Base-by-base conservation (phyloP, 2,888 invertebrate species). In the Thymelicus lineola region DNA sequence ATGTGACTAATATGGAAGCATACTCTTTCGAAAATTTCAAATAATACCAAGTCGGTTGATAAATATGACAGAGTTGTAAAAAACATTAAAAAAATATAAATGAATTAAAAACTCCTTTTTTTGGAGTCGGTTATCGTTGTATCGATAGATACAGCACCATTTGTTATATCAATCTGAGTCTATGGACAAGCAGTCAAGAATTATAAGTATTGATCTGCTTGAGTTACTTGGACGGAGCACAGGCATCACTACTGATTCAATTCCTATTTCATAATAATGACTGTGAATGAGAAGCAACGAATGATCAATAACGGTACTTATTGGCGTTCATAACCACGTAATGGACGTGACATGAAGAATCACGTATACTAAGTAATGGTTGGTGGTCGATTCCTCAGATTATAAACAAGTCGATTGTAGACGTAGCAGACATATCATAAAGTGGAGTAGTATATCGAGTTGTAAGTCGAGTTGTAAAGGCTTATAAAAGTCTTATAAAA, bases 211-310 rank as follows among this genome's bases (percentile, higher is more conserved):
- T 50, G 53, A 28, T 60, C 45, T 58, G 53, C 28, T 46, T 12
- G 65, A 71, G 71, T 62, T 48, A 57, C 35, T 59, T 36, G 15
- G 45, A 12, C 15, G n/a, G 14, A 71, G 61, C 61, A 36, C 28
- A 15, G 60, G 38, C 48, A 59, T 66, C 66, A 60, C 53, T 46
- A 35, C 55, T 62, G 42, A 61, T 67, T 62, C 46, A 46, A 57
- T 67, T 61, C 50, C 61, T 28, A 68, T 62, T 68, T 68, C 36
- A 36, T 38, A 67, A 62, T 20, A 36, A 17, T 66, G 46, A 65
- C 12, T 55, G 60, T 67, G 46, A 61, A 67, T 67, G 53, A 55
- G 53, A n/a, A 15, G 7, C 3, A 38, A 50, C 15, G 15, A 6
- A 15, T 15, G 7, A 17, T 7, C 17, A 50, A 50, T 17, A 15